phyloP scores from a whole-genome alignment of 2,113 vertebrate species.

The Ammodytes dubius region DNA sequence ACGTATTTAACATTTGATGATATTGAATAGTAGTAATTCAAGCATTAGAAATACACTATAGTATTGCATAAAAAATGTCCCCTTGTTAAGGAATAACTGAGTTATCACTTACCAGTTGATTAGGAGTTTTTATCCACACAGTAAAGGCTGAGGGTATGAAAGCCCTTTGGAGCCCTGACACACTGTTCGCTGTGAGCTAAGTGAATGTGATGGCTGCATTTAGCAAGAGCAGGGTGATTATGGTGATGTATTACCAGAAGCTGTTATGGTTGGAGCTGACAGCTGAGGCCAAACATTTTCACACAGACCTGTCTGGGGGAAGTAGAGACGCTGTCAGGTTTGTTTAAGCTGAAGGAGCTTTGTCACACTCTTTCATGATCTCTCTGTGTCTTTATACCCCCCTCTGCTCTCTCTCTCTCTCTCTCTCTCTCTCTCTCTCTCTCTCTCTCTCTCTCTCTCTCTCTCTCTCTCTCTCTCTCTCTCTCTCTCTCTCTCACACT shows the following conservation, averaged over 20 bases:
- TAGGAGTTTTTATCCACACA: background rate
- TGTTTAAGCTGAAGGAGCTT: slow-evolving; percentile 61
- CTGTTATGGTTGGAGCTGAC: slow-evolving; percentile 69
- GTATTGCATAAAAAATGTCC: too few species aligned
- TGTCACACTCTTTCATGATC: slow-evolving; percentile 55
- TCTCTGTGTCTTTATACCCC: slow-evolving; percentile 21
- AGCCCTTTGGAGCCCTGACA: background rate
- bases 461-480: background rate
- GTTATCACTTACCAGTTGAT: background rate
- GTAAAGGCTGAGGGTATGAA: background rate
- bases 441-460: slow-evolving; percentile 3
- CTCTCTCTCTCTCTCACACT: slow-evolving; percentile 3
- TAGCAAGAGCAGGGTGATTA: slow-evolving; percentile 63
- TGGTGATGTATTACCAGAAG: slow-evolving; percentile 68
- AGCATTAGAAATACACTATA: too few species aligned
- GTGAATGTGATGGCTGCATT: slow-evolving; percentile 52
- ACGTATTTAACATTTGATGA: too few species aligned
- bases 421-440: background rate
- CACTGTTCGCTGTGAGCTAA: slow-evolving; percentile 31
- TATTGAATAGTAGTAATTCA: too few species aligned
- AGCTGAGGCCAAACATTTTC: slow-evolving; percentile 74
- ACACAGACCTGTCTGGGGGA: slow-evolving; percentile 59
- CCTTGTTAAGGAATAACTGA: background rate
- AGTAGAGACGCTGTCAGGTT: slow-evolving; percentile 60
- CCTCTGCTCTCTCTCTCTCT: slow-evolving; percentile 12